Base-by-base conservation (phyloP, 2,888 invertebrate species). In the Meandrusa payeni region DNA sequence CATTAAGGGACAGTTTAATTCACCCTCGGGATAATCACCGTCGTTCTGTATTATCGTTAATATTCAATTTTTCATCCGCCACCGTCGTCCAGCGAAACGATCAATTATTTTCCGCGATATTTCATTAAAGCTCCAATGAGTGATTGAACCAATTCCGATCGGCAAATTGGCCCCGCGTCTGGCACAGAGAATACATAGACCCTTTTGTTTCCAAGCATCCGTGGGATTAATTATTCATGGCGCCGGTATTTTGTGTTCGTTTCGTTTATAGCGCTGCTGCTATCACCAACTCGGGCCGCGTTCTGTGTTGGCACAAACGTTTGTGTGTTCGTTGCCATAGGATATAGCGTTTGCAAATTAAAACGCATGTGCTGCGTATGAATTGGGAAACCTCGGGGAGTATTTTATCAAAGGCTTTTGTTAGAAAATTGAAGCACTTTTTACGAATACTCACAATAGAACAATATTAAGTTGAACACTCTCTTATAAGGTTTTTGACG, bases 111-210 rank as follows among this genome's bases (percentile, higher is more conserved):
- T 39, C 23, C 33, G 39, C 44, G 22, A 28, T 44, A 38, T 44
- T 39, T 33, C 32, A 39, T 44, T 44, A 44, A 44, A 39, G 43
- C 37, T 37, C 43, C 37, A 32, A 38, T 44, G 44, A 44, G 28
- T 44, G 38, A 44, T 44, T 44, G 26, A 39, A 44, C 32, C 44
- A 44, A 44, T 44, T 28, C 33, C 39, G 38, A 23, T 39, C 33
- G 28, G 33, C 44, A 39, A 44, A 44, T 44, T 39, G 44, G 9
- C 28, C 33, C 27, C 7, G 27, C 27, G 26, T 38, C 27, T 27
- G 19, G 7, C 19, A 27, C 24, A n/a, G 19, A 32, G 31, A 31
- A 20, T 17, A 38, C 22, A 32, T 33, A 22, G 6, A 22, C 38
- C 23, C 39, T 39, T 44, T 44, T 39, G 39, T 33, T 32, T 15